These are phyloP conservation scores for Rhinichthys klamathensis DNA, from an alignment of 2,113 vertebrate genomes.

Conservation along the genomic window DNA sequence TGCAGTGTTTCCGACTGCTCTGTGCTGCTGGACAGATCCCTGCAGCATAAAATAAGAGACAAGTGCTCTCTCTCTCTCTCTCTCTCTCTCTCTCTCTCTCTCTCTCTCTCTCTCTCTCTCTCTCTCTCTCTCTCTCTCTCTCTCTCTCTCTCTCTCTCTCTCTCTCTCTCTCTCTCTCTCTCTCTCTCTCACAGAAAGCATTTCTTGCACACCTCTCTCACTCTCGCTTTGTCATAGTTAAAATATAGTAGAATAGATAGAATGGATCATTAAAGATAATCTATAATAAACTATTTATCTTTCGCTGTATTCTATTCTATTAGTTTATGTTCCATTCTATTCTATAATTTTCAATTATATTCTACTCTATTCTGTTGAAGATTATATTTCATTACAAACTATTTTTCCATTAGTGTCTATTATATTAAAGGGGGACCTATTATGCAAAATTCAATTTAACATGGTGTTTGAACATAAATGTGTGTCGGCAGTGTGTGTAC, in stretches of 20 bases:
- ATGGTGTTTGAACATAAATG: no score
- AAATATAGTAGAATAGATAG: background rate
- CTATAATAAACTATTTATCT: background rate
- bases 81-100: slow-evolving; percentile 42
- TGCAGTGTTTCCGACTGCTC: slow-evolving; percentile 41
- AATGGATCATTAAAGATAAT: background rate
- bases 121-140: background rate
- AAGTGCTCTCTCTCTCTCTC: slow-evolving; percentile 55
- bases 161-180: slow-evolving; percentile 42
- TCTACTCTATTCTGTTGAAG: no score
- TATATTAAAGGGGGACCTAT: no score
- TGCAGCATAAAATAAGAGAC: slow-evolving; percentile 66
- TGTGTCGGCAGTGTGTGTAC: no score
- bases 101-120: slow-evolving; percentile 21
- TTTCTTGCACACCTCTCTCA: background rate
- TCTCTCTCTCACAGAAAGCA: slow-evolving; percentile 4
- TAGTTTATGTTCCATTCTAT: background rate
- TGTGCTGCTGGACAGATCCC: slow-evolving; percentile 65
- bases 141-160: slow-evolving; percentile 53
- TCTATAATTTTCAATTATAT: background rate
- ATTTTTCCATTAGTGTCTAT: no score
- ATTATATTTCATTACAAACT: background rate
- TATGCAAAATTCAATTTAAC: no score
- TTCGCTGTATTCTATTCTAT: background rate
- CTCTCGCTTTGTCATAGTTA: background rate